Evolutionary conservation across 1,140 invertebrate genomes (phyloP).

Genomic region (Pseudomyrmex pallidus): DNA sequence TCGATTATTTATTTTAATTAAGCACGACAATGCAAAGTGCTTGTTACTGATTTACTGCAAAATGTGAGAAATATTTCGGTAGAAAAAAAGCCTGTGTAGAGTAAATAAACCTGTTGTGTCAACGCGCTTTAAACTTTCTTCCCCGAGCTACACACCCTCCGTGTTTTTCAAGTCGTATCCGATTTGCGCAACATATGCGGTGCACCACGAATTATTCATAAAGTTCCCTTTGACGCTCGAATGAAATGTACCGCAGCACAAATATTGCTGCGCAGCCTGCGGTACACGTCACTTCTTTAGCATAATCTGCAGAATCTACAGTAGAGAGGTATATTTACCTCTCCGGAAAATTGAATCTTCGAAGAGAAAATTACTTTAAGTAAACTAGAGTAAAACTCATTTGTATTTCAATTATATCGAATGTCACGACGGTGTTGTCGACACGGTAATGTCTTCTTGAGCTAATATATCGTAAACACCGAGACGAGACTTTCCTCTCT

Average conservation of each 20-base stretch:
- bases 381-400: neutral
- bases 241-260: conserved; percentile 38
- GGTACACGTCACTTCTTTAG: conserved; percentile 25
- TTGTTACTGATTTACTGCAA: neutral
- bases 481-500: neutral
- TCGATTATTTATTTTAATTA: neutral
- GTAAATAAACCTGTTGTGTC: conserved; percentile 26
- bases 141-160: neutral
- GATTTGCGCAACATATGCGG: conserved; percentile 40
- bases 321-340: neutral
- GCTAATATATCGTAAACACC: neutral
- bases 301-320: conserved; percentile 29
- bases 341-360: conserved; percentile 28
- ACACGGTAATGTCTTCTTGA: neutral
- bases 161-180: conserved; percentile 39
- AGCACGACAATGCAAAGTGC: neutral
- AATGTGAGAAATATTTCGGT: neutral
- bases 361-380: conserved; percentile 16
- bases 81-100: neutral
- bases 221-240: conserved; percentile 49
- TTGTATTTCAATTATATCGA: conserved; percentile 13
- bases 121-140: neutral
- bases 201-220: conserved; percentile 53
- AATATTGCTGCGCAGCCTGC: conserved; percentile 4
- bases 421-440: neutral